phyloP scores from a whole-genome alignment of 1,140 invertebrate species.

The Geopemphigus sp. region DNA sequence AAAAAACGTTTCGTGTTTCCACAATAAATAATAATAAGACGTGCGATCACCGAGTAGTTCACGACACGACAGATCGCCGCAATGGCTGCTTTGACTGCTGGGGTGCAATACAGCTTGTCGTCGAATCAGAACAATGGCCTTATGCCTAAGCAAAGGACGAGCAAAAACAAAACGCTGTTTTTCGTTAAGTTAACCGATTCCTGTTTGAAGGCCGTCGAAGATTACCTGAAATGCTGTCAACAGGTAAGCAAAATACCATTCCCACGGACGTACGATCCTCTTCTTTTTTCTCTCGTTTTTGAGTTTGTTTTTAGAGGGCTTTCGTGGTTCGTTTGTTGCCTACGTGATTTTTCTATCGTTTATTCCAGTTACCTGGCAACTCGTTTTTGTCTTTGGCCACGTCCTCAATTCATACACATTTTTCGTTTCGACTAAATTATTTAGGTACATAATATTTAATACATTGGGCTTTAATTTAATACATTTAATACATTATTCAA shows the following conservation, averaged over 20 bases:
- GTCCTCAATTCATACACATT: slow-evolving; percentile 14
- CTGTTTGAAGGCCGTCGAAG: slow-evolving; percentile 42
- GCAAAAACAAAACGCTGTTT: slow-evolving; percentile 46
- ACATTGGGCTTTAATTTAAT: not conserved
- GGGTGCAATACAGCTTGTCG: slow-evolving; percentile 45
- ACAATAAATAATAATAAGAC: not conserved
- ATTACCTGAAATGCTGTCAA: slow-evolving; percentile 46
- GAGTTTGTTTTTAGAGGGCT: not conserved
- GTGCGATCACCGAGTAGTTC: not conserved
- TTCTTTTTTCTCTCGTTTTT: not conserved
- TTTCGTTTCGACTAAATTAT: not conserved
- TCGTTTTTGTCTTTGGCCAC: slow-evolving; percentile 29
- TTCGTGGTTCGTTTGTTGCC: not conserved
- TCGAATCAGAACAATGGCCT: slow-evolving; percentile 50
- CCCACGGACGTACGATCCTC: not conserved
- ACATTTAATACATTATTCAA: not conserved
- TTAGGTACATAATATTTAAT: not conserved
- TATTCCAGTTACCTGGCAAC: not conserved
- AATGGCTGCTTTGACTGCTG: slow-evolving; percentile 42
- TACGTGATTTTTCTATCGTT: not conserved
- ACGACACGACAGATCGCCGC: slow-evolving; percentile 24
- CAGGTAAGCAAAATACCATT: slow-evolving; percentile 5
- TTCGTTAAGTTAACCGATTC: slow-evolving; percentile 50
- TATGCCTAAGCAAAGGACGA: slow-evolving; percentile 39
- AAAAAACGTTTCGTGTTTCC: no score